These are phyloP conservation scores for Coregonus suidteri DNA, from an alignment of 2,797 vertebrate species.

Conservation along the genomic window DNA sequence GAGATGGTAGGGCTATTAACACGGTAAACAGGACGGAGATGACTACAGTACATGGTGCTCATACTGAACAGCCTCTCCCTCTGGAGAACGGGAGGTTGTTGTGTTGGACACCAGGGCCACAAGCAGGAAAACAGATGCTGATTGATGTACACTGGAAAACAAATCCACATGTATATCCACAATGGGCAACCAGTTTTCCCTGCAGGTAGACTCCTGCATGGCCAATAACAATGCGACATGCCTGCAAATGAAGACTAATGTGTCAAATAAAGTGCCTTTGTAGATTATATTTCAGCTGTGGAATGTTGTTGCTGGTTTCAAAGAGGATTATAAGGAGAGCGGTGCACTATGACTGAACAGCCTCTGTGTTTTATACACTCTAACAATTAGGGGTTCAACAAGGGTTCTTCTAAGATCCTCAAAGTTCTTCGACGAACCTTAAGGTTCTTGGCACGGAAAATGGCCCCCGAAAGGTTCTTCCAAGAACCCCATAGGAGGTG, in stretches of 20 bases:
- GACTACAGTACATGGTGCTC: neutral
- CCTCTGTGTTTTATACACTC: neutral
- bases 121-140: slow-evolving; percentile 24
- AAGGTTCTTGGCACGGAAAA: no score
- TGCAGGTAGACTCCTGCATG: slow-evolving; percentile 18
- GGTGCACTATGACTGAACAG: neutral
- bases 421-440: no score
- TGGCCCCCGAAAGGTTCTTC: no score
- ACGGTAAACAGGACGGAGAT: neutral
- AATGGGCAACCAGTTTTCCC: neutral
- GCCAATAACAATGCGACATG: neutral
- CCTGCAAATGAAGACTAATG: neutral
- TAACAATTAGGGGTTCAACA: no score
- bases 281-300: slow-evolving; percentile 1
- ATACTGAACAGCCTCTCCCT: neutral
- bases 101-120: neutral
- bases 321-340: neutral
- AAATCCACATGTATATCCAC: slow-evolving; percentile 2
- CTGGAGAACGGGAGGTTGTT: neutral
- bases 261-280: slow-evolving; percentile 22
- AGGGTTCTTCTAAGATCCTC: no score
- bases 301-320: neutral
- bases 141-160: slow-evolving; percentile 17
- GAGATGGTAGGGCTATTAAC: neutral
- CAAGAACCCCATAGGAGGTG: no score